A percentile compares a stretch with the other conserved stretches of the same genome.
Evolutionary conservation across 35 echinoderm and acorn worm species (phyloP).

Genomic region (Apostichopus californicus): DNA sequence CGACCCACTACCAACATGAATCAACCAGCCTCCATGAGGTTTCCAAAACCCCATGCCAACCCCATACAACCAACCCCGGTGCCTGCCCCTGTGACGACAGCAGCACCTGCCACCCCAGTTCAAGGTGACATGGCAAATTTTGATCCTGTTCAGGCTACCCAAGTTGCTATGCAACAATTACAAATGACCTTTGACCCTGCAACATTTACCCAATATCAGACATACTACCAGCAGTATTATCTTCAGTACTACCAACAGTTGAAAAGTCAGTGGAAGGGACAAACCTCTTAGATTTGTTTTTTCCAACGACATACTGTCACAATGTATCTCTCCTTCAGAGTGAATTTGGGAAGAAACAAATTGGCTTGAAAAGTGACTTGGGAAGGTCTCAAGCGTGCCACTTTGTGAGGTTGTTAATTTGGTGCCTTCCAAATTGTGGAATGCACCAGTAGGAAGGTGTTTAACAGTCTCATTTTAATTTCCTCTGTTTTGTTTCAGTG

Average conservation of each 20-base stretch:
- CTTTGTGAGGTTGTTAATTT: too few relatives aligned
- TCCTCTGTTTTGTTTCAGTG: too few relatives aligned
- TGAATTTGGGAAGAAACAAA: too few relatives aligned
- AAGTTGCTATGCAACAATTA: constrained; percentile 51
- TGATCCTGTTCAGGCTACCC: constrained; percentile 49
- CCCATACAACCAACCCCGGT: not conserved
- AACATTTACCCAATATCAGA: constrained; percentile 28
- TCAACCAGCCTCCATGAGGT: too few relatives aligned
- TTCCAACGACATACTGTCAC: too few relatives aligned
- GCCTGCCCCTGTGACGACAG: not conserved
- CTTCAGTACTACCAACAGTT: constrained; percentile 56
- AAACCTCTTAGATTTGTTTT: not conserved
- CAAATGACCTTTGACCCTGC: constrained; percentile 47
- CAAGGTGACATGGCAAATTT: constrained; percentile 45
- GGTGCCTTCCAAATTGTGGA: too few relatives aligned
- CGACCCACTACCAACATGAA: too few relatives aligned
- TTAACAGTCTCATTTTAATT: too few relatives aligned
- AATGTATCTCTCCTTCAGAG: too few relatives aligned
- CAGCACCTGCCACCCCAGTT: constrained; percentile 21
- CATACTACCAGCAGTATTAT: constrained; percentile 52
- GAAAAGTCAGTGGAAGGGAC: constrained; percentile 29
- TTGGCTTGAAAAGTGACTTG: too few relatives aligned
- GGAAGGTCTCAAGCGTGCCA: too few relatives aligned
- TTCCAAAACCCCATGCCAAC: not conserved
- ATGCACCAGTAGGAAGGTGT: too few relatives aligned